A percentile compares a stretch with the other conserved stretches of the same genome.
Evolutionary conservation across 1,140 invertebrate species (phyloP).

Genomic region (Sweltsa coloradensis): DNA sequence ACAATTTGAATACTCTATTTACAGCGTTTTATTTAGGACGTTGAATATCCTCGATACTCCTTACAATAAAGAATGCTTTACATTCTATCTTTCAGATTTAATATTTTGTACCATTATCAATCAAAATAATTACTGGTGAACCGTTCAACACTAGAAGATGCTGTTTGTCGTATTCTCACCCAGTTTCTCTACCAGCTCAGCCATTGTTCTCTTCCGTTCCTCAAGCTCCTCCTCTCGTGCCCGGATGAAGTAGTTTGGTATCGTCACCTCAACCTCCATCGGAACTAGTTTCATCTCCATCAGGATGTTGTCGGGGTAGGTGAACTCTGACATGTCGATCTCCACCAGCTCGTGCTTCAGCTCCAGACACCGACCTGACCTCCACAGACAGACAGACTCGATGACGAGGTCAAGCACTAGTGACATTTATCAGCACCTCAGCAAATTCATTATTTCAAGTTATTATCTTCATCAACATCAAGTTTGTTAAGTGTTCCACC

Average conservation of each 20-base stretch:
- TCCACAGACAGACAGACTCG: background rate
- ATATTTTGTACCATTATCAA: no score
- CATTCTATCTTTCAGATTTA: no score
- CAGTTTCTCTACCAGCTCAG: constrained; percentile 11
- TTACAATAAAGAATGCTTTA: no score
- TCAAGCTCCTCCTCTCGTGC: constrained; percentile 21
- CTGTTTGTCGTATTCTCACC: no score
- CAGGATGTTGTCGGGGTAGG: constrained; percentile 44
- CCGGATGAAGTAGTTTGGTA: constrained; percentile 21
- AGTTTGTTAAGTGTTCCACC: background rate
- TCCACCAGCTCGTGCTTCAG: constrained; percentile 30
- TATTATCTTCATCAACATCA: background rate
- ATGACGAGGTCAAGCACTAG: background rate
- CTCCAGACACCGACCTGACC: constrained; percentile 29
- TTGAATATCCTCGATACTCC: no score
- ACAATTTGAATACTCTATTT: no score
- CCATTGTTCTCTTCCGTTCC: constrained; percentile 21
- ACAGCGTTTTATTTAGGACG: no score
- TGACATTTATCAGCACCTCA: background rate
- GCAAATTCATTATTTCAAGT: background rate
- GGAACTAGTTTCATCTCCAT: constrained; percentile 42
- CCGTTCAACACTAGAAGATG: no score
- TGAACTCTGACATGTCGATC: constrained; percentile 34
- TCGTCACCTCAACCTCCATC: constrained; percentile 31
- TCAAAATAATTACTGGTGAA: no score